Percentiles rank a stretch among this genome's conserved stretches.
Evolutionary conservation across 2,888 invertebrate species (phyloP).

Genomic region (Drosophila niveifrons): DNA sequence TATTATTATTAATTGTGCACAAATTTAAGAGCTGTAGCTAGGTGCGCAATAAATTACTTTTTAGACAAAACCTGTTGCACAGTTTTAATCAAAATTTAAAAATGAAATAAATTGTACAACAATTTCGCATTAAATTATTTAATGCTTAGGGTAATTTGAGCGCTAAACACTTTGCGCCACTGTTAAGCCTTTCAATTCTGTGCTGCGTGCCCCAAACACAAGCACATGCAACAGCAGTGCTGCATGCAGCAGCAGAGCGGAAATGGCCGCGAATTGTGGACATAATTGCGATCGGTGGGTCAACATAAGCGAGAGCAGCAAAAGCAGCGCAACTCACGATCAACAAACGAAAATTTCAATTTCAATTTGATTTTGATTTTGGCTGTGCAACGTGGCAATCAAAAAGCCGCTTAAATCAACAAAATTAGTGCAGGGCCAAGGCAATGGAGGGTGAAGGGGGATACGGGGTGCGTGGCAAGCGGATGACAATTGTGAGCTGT

Average conservation of each 20-base stretch:
- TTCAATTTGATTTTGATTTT: conserved; percentile 40
- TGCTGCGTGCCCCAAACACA: neutral
- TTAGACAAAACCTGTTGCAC: neutral
- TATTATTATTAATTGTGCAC: neutral
- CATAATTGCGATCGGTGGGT: conserved; percentile 54
- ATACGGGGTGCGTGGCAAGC: no score
- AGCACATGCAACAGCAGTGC: conserved; percentile 42
- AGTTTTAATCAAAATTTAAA: neutral
- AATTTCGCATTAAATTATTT: neutral
- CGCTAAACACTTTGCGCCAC: conserved; percentile 19
- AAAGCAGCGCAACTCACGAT: conserved; percentile 18
- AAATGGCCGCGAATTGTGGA: conserved; percentile 73
- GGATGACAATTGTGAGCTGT: conserved; percentile 58
- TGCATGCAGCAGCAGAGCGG: conserved; percentile 55
- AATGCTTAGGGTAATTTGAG: neutral
- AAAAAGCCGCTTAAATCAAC: conserved; percentile 63
- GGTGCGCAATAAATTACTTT: neutral
- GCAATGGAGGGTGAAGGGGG: neutral
- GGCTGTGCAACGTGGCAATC: conserved; percentile 47
- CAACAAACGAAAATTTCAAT: conserved; percentile 31
- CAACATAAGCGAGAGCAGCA: conserved; percentile 15
- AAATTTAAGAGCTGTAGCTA: neutral
- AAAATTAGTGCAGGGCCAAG: conserved; percentile 41
- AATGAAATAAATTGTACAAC: neutral
- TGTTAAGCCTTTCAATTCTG: conserved; percentile 33